Conservation (phyloP, 2,888 invertebrate genomes). For the Stratiomys singularior region DNA sequence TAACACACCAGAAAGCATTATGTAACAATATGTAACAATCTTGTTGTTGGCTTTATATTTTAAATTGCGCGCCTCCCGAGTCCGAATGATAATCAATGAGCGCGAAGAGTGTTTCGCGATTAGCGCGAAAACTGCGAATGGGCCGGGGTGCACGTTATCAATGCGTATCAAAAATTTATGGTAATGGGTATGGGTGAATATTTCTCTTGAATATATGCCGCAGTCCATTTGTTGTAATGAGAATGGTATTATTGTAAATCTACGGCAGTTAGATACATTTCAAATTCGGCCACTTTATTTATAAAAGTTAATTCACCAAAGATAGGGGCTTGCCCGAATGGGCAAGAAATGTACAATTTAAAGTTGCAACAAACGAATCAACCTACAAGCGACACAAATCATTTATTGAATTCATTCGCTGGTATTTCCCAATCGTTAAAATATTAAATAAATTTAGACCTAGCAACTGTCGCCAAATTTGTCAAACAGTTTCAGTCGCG, state of each 20-base stretch:
- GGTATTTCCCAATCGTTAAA: not conserved
- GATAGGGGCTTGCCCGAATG: too few relatives aligned
- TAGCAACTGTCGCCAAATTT: too few relatives aligned
- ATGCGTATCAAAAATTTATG: not conserved
- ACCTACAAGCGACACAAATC: too few relatives aligned
- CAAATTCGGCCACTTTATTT: not conserved
- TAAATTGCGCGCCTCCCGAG: not conserved
- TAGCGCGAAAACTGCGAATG: conserved; percentile 4
- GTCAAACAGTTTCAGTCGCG: too few relatives aligned
- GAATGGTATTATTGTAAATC: too few relatives aligned
- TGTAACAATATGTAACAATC: not conserved
- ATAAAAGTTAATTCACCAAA: not conserved
- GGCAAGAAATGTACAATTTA: too few relatives aligned
- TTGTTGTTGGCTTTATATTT: not conserved
- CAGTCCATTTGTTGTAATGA: not conserved
- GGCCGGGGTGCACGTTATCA: not conserved
- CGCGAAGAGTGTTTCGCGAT: not conserved
- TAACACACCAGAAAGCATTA: not conserved
- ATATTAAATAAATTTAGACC: too few relatives aligned
- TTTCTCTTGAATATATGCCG: not conserved
- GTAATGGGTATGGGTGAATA: not conserved
- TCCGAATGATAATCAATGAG: conserved; percentile 8
- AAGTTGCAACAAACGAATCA: too few relatives aligned
- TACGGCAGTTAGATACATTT: not conserved
- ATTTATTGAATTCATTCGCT: not conserved